Percentiles rank a stretch among this genome's conserved stretches.
phyloP scores from a whole-genome alignment of 2,113 vertebrate species.

The Petaurus breviceps region DNA sequence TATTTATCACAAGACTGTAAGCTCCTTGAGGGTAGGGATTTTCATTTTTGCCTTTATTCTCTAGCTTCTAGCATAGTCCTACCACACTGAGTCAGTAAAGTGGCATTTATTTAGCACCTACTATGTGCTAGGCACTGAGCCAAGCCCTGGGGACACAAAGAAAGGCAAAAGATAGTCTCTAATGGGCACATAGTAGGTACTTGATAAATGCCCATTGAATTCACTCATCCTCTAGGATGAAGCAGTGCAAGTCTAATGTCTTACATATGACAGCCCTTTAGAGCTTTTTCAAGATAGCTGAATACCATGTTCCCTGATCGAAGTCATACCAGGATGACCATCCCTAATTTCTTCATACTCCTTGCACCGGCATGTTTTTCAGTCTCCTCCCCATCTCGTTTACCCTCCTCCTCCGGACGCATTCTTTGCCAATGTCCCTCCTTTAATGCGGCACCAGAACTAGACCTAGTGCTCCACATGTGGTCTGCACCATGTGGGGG shows the following conservation, averaged over 20 bases:
- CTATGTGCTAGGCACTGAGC: not conserved
- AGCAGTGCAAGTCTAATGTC: not conserved
- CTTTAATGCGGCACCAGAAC: not conserved
- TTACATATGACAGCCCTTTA: not conserved
- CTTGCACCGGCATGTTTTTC: not conserved
- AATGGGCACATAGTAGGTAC: no score
- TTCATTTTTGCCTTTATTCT: not conserved
- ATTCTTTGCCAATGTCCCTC: not conserved
- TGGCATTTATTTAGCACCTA: not conserved
- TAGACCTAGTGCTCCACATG: not conserved
- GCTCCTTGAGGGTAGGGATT: not conserved
- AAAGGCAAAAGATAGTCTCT: not conserved
- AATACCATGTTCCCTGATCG: not conserved
- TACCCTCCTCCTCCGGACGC: not conserved
- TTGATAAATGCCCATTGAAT: not conserved
- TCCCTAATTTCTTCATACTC: not conserved
- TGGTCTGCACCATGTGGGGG: not conserved
- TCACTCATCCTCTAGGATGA: not conserved
- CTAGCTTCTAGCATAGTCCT: not conserved
- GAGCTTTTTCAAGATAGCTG: not conserved
- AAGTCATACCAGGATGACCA: not conserved
- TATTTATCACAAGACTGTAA: not conserved
- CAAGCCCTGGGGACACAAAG: not conserved
- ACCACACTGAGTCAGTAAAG: not conserved
- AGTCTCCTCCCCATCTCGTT: not conserved